Conservation (phyloP, 2,113 vertebrate genomes). For the Azemiops feae region DNA sequence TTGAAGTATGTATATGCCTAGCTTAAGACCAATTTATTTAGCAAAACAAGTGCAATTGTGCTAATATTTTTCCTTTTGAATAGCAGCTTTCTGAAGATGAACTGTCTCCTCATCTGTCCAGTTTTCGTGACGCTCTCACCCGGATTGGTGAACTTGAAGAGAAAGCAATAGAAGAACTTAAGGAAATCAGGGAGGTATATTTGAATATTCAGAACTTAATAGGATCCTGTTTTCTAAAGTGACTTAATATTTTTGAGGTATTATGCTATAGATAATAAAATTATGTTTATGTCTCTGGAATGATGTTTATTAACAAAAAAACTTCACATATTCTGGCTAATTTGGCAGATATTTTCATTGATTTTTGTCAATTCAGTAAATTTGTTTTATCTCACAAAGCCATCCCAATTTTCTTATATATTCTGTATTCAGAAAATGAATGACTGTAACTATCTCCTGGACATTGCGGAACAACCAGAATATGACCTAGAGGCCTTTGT, state of each 20-base stretch:
- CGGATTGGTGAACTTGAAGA: conserved; percentile 73
- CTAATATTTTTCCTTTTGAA: conserved; percentile 47
- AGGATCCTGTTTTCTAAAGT: background rate
- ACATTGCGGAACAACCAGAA: conserved; percentile 70
- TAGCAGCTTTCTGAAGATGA: conserved; percentile 70
- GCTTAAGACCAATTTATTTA: background rate
- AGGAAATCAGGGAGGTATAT: conserved; percentile 70
- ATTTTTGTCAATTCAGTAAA: background rate
- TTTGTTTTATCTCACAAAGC: background rate
- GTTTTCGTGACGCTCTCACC: conserved; percentile 69
- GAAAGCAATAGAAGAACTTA: conserved; percentile 70
- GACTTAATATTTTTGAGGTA: background rate
- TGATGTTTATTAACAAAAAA: background rate
- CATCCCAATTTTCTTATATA: background rate
- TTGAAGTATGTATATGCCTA: conserved; percentile 57
- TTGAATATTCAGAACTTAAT: background rate
- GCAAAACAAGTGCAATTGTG: background rate
- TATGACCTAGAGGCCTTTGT: conserved; percentile 75
- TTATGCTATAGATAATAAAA: background rate
- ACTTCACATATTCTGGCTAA: background rate
- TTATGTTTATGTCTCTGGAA: background rate
- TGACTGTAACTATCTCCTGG: conserved; percentile 65
- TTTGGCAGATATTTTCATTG: background rate
- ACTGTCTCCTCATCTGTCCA: conserved; percentile 68
- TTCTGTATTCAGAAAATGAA: conserved; percentile 59